Evolutionary conservation across 2,888 invertebrate genomes (phyloP), one percentile per base, ranked within the genome.

Genomic region (Cephus spinipes): DNA sequence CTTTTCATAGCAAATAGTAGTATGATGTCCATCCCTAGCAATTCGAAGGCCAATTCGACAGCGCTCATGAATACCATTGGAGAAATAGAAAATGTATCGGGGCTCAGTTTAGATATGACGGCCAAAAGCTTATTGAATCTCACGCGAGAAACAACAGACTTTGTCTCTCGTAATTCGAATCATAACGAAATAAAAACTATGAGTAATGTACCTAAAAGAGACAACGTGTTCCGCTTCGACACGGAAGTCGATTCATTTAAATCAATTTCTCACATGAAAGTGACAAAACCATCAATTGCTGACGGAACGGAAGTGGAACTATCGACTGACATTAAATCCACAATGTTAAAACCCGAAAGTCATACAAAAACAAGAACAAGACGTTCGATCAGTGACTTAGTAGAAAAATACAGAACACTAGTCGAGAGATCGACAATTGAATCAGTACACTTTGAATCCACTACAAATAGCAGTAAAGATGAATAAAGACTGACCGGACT

Each of bases 371-470:
- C 79, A 11, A 83, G 76, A 74, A 78, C 75, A 77, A 85, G 90
- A 77, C 81, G 85, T 12, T 91, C 91, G 1, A 90, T 91, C 35
- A 85, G 88, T 32, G 91, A 91, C 83, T 85, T 91, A 74, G 87
- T 91, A 1, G 88, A 90, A 75, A 88, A 90, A 55, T 91, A 89
- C 76, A 90, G 85, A 79, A 89, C 85, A 75, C 23, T 90, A 74
- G 36, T 88, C 11, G 81, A 83, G 73, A 32, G 33, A 32, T 71
- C 71, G 33, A 71, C 31, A 32, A 31, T 33, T 33, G 31, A 32
- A 33, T 71, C 71, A 71, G 12, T 33, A 33, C 71, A 71, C 33
- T 71, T 71, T 32, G 71, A 71, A 71, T 32, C 71, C 33, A 71
- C 31, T 33, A 33, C 15, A 12, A 71, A 6, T 12, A 31, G 33